phyloP scores from a whole-genome alignment of 1,140 invertebrate genomes.

The Trichogramma pretiosum region DNA sequence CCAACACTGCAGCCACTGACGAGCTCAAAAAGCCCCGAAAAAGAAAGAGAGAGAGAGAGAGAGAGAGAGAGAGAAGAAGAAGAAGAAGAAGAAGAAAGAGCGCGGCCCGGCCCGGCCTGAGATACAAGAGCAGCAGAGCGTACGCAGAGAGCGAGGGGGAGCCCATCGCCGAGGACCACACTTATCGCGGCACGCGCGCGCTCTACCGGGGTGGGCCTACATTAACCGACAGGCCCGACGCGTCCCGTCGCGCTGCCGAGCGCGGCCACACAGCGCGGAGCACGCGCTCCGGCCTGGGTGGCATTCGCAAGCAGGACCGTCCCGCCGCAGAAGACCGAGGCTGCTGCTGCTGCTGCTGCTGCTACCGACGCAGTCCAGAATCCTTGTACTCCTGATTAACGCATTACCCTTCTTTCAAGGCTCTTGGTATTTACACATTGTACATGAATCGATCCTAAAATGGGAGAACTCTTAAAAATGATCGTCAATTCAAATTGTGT shows the following conservation, averaged over 20 bases:
- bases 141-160: conserved; percentile 21
- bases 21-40: not conserved
- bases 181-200: conserved; percentile 47
- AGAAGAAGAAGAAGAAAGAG: conserved; percentile 11
- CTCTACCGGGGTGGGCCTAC: conserved; percentile 45
- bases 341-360: conserved; percentile 10
- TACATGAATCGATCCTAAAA: no score
- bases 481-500: no score
- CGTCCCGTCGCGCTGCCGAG: conserved; percentile 32
- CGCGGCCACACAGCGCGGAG: conserved; percentile 45
- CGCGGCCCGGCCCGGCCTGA: conserved; percentile 21
- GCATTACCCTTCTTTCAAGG: no score
- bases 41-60: conserved; percentile 11
- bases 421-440: no score
- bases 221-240: conserved; percentile 36
- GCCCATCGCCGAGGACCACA: conserved; percentile 36
- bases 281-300: conserved; percentile 46
- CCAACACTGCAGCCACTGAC: conserved; percentile 11
- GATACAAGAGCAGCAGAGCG: conserved; percentile 29
- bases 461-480: no score
- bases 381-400: no score
- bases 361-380: no score
- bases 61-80: conserved; percentile 9
- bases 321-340: conserved; percentile 9
- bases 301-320: conserved; percentile 42